A percentile compares a stretch with the other conserved stretches of the same genome.
Conservation (phyloP, 2,888 invertebrate genomes). For the Patella caerulea region DNA sequence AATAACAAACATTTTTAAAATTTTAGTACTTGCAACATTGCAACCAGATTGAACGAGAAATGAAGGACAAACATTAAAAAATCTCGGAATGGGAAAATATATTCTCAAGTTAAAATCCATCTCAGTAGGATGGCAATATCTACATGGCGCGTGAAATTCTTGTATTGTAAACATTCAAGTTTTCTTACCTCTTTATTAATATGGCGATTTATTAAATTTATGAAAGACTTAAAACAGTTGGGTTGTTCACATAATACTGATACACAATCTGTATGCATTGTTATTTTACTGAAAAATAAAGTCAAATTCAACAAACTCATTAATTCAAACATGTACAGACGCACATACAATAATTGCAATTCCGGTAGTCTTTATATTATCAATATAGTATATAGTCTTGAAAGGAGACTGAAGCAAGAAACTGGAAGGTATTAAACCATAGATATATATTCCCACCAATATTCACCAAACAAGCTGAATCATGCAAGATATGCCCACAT, state of each 20-base stretch:
- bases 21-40: too few species aligned
- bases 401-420: background rate
- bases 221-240: conserved; percentile 75
- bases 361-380: too few species aligned
- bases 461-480: background rate
- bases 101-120: too few species aligned
- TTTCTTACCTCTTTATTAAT: conserved; percentile 76
- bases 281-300: conserved; percentile 81
- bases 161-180: background rate
- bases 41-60: too few species aligned
- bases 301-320: background rate
- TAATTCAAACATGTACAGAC: background rate
- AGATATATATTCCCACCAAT: background rate
- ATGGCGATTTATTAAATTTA: conserved; percentile 79
- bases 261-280: conserved; percentile 83
- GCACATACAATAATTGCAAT: background rate
- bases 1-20: too few species aligned
- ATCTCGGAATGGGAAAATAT: too few species aligned
- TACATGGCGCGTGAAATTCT: too few species aligned
- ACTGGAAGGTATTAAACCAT: background rate
- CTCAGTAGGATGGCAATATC: too few species aligned
- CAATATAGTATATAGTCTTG: too few species aligned
- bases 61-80: too few species aligned
- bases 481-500: background rate
- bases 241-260: conserved; percentile 76